Base-by-base conservation (phyloP, 92 coral and sea anemone species). In the Actinostola sp. region DNA sequence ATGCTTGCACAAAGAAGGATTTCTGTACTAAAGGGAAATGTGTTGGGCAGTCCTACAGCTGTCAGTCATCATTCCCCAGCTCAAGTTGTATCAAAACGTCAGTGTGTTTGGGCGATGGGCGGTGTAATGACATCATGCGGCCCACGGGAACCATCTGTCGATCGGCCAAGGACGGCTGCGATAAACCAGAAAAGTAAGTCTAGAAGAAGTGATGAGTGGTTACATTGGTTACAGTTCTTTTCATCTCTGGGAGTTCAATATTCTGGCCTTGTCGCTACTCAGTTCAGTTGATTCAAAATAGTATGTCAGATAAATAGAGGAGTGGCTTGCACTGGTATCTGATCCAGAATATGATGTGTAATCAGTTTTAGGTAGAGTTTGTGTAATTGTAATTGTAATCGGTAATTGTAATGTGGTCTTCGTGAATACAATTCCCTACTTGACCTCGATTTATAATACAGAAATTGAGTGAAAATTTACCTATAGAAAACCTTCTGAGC, bases 131-230 rank as follows among this genome's bases (percentile, higher is more conserved):
- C 27, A 72, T 77, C 13, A 76, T 90, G 81, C 88, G 80, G 69
- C 54, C 82, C 45, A 79, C 46, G 27, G 87, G 84, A 13, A 88
- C 97, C 6, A 90, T 93, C 24, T 93, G 98, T 82, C 85, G 87
- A 16, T 56, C 98, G 32, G 92, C 96, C 5, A 73, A 58, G 38
- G 98, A 93, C 54, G 59, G 43, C 13, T 93, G 98, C 75, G 98
- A 93, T 62, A 78, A 68, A 35, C 85, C 98, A 35, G 96, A 93
- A 65, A 93, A 86, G 98, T 89, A 74, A 57, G 70, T 21, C 33
- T 24, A 20, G 8, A 69, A 12, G 2, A 24, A 3, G 14, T 39
- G 45, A 39, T 39, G 14, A 39, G 14, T 39, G 14, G 14, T 39
- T 7, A 39, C 7, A 53, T 38, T 15, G 10, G 50, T 21, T 31